Conservation (phyloP, 2,888 invertebrate genomes). For the Drosophila ochracea region DNA sequence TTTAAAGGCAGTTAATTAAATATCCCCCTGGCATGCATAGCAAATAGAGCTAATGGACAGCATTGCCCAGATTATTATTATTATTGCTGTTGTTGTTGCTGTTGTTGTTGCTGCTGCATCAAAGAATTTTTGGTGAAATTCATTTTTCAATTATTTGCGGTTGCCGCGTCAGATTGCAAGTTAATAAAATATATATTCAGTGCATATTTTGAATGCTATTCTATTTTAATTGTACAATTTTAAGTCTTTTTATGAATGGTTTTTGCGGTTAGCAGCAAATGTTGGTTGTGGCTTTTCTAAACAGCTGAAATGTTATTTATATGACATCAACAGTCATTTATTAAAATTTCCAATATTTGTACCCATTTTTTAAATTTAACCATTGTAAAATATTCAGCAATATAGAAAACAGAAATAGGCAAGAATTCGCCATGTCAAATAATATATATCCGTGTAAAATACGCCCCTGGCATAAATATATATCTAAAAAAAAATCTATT, state of each 20-base stretch:
- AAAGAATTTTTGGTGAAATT: constrained; percentile 6
- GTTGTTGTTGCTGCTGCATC: not conserved
- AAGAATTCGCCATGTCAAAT: no score
- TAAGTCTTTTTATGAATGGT: constrained; percentile 18
- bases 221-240: constrained; percentile 33
- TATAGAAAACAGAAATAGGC: no score
- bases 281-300: constrained; percentile 1
- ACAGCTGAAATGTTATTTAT: not conserved
- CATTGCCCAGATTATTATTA: constrained; percentile 4
- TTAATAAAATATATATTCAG: constrained; percentile 16
- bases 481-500: not conserved
- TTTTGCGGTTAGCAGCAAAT: constrained; percentile 44
- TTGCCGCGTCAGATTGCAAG: not conserved
- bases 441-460: not conserved
- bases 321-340: not conserved
- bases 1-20: constrained; percentile 66
- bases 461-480: not conserved
- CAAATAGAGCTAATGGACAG: constrained; percentile 35
- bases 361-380: not conserved
- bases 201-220: constrained; percentile 16
- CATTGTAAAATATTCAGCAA: not conserved
- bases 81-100: not conserved
- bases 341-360: not conserved
- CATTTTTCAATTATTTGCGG: constrained; percentile 38
- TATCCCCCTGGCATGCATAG: constrained; percentile 25